Evolutionary conservation across 2,797 vertebrate genomes (phyloP).

Genomic region (Schizopygopsis malacanthus): DNA sequence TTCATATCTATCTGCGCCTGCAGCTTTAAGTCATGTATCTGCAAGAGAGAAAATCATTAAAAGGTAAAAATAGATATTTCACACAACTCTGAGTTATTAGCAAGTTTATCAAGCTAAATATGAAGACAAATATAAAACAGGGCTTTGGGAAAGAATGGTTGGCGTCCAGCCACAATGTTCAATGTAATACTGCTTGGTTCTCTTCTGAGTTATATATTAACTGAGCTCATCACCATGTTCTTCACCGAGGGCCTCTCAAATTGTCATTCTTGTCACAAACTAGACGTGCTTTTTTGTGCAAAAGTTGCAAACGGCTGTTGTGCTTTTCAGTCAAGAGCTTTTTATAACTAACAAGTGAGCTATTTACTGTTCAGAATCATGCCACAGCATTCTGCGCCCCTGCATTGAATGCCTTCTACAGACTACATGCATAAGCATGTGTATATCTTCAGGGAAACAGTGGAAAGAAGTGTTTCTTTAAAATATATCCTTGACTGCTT

Average conservation of each 20-base stretch:
- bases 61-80: neutral
- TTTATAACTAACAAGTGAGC: slow-evolving; percentile 61
- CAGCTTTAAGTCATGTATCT: neutral
- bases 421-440: too few species aligned
- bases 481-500: neutral
- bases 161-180: slow-evolving; percentile 7
- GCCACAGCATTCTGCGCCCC: slow-evolving; percentile 59
- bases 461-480: neutral
- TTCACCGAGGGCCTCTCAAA: slow-evolving; percentile 63
- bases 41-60: neutral
- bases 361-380: slow-evolving; percentile 60
- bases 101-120: neutral
- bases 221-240: slow-evolving; percentile 62
- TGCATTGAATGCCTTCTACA: neutral
- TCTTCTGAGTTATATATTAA: slow-evolving; percentile 74
- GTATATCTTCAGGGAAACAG: neutral
- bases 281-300: slow-evolving; percentile 71
- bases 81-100: neutral
- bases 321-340: slow-evolving; percentile 60
- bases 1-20: neutral
- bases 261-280: slow-evolving; percentile 82
- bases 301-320: slow-evolving; percentile 70
- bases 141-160: neutral
- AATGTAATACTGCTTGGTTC: neutral
- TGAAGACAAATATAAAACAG: neutral